Evolutionary conservation across 92 coral and sea anemone genomes (phyloP).

Genomic region (Umimayanthus chanpuru): DNA sequence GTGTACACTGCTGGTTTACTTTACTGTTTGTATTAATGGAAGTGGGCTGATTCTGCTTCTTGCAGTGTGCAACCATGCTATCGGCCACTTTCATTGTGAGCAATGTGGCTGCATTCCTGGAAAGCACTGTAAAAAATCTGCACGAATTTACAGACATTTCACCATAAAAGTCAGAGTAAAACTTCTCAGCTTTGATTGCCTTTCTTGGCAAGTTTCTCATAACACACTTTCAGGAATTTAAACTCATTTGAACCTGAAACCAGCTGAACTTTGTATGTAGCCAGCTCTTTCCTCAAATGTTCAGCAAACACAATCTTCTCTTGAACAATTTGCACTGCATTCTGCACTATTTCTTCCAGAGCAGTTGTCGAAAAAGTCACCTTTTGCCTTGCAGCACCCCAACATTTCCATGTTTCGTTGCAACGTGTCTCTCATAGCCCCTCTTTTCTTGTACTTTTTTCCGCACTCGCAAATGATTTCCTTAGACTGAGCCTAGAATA

Average conservation of each 20-base stretch:
- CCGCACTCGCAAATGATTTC: constrained; percentile 50
- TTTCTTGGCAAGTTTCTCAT: constrained; percentile 53
- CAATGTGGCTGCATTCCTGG: constrained; percentile 73
- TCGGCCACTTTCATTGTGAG: constrained; percentile 71
- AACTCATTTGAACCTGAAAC: constrained; percentile 57
- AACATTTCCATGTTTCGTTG: constrained; percentile 54
- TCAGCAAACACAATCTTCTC: constrained; percentile 8
- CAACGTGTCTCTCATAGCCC: constrained; percentile 59
- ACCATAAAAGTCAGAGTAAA: constrained; percentile 66
- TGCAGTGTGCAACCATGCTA: constrained; percentile 49
- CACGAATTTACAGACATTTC: constrained; percentile 42
- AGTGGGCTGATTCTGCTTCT: constrained; percentile 42
- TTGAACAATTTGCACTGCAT: constrained; percentile 1
- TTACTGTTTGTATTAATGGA: constrained; percentile 16
- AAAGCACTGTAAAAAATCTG: constrained; percentile 54
- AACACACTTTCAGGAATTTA: constrained; percentile 40
- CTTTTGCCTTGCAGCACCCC: constrained; percentile 48
- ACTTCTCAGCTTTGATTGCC: constrained; percentile 62
- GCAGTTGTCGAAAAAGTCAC: constrained; percentile 22
- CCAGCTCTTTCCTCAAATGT: constrained; percentile 46
- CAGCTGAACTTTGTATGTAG: constrained; percentile 29
- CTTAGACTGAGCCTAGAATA: constrained; percentile 42
- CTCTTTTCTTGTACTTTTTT: constrained; percentile 56
- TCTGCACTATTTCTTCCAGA: constrained; percentile 34
- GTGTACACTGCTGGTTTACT: constrained; percentile 19